Evolutionary conservation across 2,888 invertebrate genomes (phyloP), one percentile per base, ranked within the genome.

Genomic region (Callosobruchus maculatus): DNA sequence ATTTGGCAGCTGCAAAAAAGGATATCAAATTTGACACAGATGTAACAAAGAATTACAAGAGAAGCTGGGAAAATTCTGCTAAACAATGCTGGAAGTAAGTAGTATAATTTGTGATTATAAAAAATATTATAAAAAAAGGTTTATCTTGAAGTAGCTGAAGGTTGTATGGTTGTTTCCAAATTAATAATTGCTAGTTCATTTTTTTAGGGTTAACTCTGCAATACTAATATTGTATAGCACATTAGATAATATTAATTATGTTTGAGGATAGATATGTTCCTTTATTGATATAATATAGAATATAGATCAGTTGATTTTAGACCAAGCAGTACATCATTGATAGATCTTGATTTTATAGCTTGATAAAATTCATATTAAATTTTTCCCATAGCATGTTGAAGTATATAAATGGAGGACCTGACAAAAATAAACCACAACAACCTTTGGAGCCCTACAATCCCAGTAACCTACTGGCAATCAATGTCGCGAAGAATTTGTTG

Each of bases 1-100:
- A 80, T 79, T 78, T 86, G 73, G 83, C 82, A 21, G 85, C 83
- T 13, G 70, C 77, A 5, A 81, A 84, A 70, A 74, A 81, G 68
- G 79, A 79, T 7, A 73, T 81, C 9, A 70, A 78, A 22, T 78
- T 82, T 26, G 76, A 74, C 22, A 68, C 74, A 21, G 66, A 74
- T 1, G 67, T 74, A 13, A 75, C 74, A 21, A 20, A 70, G 13
- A 73, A 70, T 20, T 74, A 72, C 71, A 72, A 70, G 4, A 74
- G 78, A 74, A 83, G 81, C 74, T 84, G 81, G 82, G 76, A 75
- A 49, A 75, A 77, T 71, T 83, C 80, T 0, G 79, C 70, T 22
- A 70, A 70, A 70, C 21, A 22, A 7, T 70, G 70, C 20, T 70
- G 70, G 70, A 70, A 26, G 70, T 70, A n/a, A 70, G 70, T 70